Evolutionary conservation across 2,888 invertebrate species (phyloP).

Genomic region (Polydesmus complanatus): DNA sequence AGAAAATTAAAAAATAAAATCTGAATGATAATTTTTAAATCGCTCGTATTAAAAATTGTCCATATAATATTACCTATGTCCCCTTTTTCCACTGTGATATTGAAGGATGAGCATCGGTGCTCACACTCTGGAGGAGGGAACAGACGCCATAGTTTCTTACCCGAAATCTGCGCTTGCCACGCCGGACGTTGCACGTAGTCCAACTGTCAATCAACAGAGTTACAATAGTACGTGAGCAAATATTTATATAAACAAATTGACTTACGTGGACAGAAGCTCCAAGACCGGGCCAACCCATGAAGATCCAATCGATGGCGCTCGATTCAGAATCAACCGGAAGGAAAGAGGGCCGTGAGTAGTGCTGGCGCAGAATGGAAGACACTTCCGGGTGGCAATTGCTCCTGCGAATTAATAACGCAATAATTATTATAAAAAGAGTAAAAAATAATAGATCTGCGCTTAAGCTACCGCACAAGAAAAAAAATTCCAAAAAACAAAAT

Average conservation of each 20-base stretch:
- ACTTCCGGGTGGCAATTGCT: constrained; percentile 78
- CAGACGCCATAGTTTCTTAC: constrained; percentile 70
- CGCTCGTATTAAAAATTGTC: too few species aligned
- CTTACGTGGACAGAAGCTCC: constrained; percentile 69
- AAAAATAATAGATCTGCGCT: neutral
- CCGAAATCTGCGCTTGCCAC: constrained; percentile 84
- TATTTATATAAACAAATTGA: neutral
- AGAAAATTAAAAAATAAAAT: constrained; percentile 1
- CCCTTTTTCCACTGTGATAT: constrained; percentile 66
- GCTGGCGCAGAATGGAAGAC: constrained; percentile 52
- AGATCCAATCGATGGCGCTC: constrained; percentile 76
- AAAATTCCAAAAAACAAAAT: too few species aligned
- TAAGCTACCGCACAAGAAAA: neutral
- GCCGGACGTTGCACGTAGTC: constrained; percentile 81
- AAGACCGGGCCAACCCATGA: constrained; percentile 70
- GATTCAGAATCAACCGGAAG: constrained; percentile 77
- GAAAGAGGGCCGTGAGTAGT: constrained; percentile 69
- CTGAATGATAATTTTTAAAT: neutral
- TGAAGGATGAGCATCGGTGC: constrained; percentile 52
- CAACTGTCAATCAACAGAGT: constrained; percentile 41
- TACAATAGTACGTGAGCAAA: neutral
- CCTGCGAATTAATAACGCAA: constrained; percentile 42
- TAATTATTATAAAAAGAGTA: constrained; percentile 12
- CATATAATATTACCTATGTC: constrained; percentile 70
- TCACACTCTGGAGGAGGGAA: constrained; percentile 80